Evolutionary conservation across 2,888 invertebrate genomes (phyloP).

Genomic region (Drosophila recens): DNA sequence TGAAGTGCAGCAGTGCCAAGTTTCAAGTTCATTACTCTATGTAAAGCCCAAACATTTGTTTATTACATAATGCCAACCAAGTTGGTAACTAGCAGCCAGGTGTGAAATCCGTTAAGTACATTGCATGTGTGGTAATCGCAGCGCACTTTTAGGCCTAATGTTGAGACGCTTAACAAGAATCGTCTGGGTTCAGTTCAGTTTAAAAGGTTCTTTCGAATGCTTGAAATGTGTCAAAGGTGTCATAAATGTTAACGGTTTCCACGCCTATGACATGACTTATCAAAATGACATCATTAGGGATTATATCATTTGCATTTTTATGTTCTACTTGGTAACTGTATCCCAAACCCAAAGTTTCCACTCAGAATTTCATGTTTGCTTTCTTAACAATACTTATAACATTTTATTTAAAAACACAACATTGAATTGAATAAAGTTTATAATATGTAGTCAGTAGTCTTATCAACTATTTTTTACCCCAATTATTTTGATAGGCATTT

Average conservation of each 20-base stretch:
- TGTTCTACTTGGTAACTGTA: slow-evolving; percentile 23
- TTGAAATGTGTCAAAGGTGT: slow-evolving; percentile 23
- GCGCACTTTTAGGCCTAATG: slow-evolving; percentile 37
- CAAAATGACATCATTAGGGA: slow-evolving; percentile 41
- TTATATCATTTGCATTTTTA: slow-evolving; percentile 61
- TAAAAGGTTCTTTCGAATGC: slow-evolving; percentile 8
- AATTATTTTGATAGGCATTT: slow-evolving; percentile 56
- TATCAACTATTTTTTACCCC: slow-evolving; percentile 61
- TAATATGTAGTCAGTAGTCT: slow-evolving; percentile 4
- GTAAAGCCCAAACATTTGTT: slow-evolving; percentile 32
- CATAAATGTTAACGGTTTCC: slow-evolving; percentile 66
- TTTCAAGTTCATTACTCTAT: slow-evolving; percentile 56
- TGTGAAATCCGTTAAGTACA: slow-evolving; percentile 73
- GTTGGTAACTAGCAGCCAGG: slow-evolving; percentile 41
- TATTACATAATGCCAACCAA: slow-evolving; percentile 64
- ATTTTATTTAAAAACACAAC: slow-evolving; percentile 22
- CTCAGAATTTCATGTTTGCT: slow-evolving; percentile 3
- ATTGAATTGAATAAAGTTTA: not conserved
- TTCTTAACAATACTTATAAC: slow-evolving; percentile 10
- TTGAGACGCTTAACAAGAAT: slow-evolving; percentile 43
- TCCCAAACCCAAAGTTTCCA: not conserved
- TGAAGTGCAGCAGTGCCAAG: slow-evolving; percentile 12
- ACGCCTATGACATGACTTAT: slow-evolving; percentile 46
- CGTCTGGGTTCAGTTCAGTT: slow-evolving; percentile 2
- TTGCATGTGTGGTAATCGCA: slow-evolving; percentile 35